Base-by-base conservation (phyloP, 2,797 vertebrate genomes). In the Epinephelus malabaricus region DNA sequence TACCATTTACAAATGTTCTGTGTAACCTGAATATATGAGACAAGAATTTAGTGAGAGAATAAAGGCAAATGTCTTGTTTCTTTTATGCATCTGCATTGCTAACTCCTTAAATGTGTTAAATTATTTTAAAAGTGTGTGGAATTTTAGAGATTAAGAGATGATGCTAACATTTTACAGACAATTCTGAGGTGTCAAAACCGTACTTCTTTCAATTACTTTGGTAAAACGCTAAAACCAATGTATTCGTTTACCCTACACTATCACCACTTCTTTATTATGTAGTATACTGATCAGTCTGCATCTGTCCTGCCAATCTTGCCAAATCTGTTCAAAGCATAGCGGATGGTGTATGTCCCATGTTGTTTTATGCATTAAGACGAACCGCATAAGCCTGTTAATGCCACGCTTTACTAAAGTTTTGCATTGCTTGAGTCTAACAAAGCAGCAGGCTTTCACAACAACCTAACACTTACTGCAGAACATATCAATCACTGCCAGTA, bases 381-480 rank as follows among this genome's bases (percentile, higher is more conserved):
- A n/a, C 54, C 45, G 64, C 14, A 34, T 4, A 11, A 25, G 23
- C 14, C 23, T 30, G n/a, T 23, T 49, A 23, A 23, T 30, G 8
- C 0, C 5, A 14, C 0, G 0, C 5, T 25, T 68, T 30, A 30
- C 27, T 30, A 30, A 30, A 30, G 27, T 5, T 30, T 30, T 30
- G 27, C 5, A 30, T 30, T 30, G 27, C 17, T 56, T 67, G 17
- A 27, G 23, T 34, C 15, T 49, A 38, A 34, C 12, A 55, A 11
- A 64, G 11, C n/a, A 62, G 43, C 56, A 62, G 12, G 51, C 65
- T 27, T 59, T 45, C 23, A 46, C 43, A 43, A 25, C 25, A 56
- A 12, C 23, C 34, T 34, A 15, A 25, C 27, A 46, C 11, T 46
- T 45, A 18, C 14, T 59, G 61, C 4, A 53, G 8, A 65, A 45